These are phyloP conservation scores for Periophthalmus magnuspinnatus DNA, from an alignment of 2,797 vertebrate genomes.

Conservation along the genomic window DNA sequence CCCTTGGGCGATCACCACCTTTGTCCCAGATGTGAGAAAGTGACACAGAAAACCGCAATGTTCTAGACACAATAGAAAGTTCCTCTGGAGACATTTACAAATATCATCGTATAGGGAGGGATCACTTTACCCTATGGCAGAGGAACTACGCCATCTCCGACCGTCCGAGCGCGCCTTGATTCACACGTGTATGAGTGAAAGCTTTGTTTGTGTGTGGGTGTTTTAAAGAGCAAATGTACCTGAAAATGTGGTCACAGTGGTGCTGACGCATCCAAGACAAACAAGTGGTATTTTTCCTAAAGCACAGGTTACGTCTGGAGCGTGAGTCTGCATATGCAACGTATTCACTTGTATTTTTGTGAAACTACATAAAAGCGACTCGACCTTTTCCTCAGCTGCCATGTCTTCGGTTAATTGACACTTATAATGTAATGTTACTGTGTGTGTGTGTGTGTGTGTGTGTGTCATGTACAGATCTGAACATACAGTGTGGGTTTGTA, in stretches of 20 bases:
- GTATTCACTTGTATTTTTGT: too few relatives aligned
- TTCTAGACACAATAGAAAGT: constrained; percentile 26
- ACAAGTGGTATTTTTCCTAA: constrained; percentile 68
- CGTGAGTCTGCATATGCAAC: constrained; percentile 43
- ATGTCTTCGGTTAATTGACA: too few relatives aligned
- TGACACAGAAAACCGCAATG: constrained; percentile 37
- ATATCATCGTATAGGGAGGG: constrained; percentile 23
- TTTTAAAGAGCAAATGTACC: constrained; percentile 64
- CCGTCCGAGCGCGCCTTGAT: neutral
- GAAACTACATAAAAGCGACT: too few relatives aligned
- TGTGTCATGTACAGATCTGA: too few relatives aligned
- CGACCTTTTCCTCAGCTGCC: too few relatives aligned
- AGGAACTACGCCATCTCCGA: constrained; percentile 2
- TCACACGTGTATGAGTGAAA: constrained; percentile 1
- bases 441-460: too few relatives aligned
- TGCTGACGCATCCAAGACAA: constrained; percentile 57
- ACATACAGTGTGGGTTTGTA: too few relatives aligned
- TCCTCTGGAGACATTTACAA: constrained; percentile 19
- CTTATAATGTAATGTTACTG: too few relatives aligned
- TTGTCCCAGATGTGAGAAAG: constrained; percentile 35
- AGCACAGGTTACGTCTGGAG: constrained; percentile 24
- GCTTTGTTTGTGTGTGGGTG: constrained; percentile 38
- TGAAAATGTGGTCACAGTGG: constrained; percentile 48
- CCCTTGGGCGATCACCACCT: constrained; percentile 39
- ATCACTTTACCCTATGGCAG: constrained; percentile 35